Percentiles rank a stretch among this genome's conserved stretches.
phyloP scores from a whole-genome alignment of 2,797 vertebrate genomes.

The Kryptopterus vitreolus region DNA sequence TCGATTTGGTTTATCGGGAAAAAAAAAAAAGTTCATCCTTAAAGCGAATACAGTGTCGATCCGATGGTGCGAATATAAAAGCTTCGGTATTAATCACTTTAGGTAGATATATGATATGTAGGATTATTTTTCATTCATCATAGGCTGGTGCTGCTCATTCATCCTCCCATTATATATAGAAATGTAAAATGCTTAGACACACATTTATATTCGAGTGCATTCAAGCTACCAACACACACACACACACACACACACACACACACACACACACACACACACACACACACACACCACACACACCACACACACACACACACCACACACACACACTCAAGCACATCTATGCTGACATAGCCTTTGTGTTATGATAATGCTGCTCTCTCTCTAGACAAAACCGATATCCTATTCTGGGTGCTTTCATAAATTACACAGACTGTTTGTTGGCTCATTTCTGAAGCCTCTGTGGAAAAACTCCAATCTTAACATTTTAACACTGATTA shows the following conservation, averaged over 20 bases:
- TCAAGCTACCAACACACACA: not conserved
- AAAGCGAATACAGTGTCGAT: not conserved
- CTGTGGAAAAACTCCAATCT: conserved; percentile 22
- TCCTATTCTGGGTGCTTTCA: conserved; percentile 33
- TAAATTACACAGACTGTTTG: conserved; percentile 39
- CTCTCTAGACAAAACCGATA: conserved; percentile 33
- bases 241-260: conserved; percentile 19
- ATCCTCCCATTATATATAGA: not conserved
- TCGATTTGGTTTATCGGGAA: not conserved
- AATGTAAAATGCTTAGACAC: conserved; percentile 2
- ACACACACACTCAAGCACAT: conserved; percentile 28
- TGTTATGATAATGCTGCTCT: conserved; percentile 35
- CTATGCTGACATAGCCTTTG: conserved; percentile 23
- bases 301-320: conserved; percentile 24
- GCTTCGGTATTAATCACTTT: not conserved
- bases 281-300: conserved; percentile 21
- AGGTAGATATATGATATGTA: not conserved
- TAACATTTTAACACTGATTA: conserved; percentile 42
- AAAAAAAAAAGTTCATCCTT: not conserved
- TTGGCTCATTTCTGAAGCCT: conserved; percentile 25
- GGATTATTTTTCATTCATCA: not conserved
- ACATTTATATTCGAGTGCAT: not conserved
- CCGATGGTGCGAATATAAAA: not conserved
- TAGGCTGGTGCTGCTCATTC: not conserved
- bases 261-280: conserved; percentile 22